Percentiles rank a stretch among this genome's conserved stretches.
phyloP scores from a whole-genome alignment of 2,113 vertebrate genomes.

The Alosa alosa region DNA sequence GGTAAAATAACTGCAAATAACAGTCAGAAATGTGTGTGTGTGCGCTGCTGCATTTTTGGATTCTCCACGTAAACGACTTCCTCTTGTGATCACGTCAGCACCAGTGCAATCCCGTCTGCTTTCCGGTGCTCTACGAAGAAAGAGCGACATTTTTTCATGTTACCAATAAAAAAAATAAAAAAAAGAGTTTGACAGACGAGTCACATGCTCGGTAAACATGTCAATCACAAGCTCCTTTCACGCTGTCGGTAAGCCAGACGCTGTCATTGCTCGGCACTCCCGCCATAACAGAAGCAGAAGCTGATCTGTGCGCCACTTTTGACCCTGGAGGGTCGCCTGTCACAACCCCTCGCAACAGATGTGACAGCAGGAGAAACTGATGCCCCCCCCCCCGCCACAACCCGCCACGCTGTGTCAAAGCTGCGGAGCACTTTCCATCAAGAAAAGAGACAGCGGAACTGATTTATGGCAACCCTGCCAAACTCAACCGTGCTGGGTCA shows the following conservation, averaged over 20 bases:
- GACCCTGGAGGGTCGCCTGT: conserved; percentile 22
- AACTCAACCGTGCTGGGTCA: neutral
- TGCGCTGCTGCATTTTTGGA: neutral
- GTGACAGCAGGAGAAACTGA: conserved; percentile 9
- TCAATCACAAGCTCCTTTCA: neutral
- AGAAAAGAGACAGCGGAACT: neutral
- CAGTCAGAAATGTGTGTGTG: neutral
- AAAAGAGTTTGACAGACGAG: neutral
- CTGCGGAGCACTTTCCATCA: neutral
- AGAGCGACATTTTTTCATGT: neutral
- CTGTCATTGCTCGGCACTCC: neutral
- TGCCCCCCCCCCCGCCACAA: neutral
- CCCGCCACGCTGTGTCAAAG: neutral
- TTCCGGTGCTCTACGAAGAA: neutral
- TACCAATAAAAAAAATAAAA: neutral
- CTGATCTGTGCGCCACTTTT: neutral
- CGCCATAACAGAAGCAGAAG: neutral
- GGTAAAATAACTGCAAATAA: neutral
- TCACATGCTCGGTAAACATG: neutral
- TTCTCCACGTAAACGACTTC: neutral
- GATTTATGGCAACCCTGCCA: neutral
- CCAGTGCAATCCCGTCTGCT: neutral
- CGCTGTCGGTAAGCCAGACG: neutral
- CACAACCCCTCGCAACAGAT: neutral
- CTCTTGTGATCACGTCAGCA: neutral